phyloP scores from a whole-genome alignment of 2,113 vertebrate genomes.

The Dicentrarchus labrax region DNA sequence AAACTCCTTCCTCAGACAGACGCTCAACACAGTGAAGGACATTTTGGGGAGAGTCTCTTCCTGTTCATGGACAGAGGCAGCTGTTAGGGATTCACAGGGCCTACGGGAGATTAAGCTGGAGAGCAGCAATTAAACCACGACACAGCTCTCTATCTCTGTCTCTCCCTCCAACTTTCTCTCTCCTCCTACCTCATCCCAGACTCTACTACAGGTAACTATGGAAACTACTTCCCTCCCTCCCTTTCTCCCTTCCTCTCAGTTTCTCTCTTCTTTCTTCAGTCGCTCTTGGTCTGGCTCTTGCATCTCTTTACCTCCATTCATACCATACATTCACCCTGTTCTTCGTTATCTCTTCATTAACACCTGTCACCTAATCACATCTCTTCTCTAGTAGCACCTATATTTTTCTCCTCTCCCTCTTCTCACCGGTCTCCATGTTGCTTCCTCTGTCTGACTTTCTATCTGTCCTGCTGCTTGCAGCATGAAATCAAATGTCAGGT shows the following conservation, averaged over 20 bases:
- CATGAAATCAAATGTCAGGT: slow-evolving; percentile 64
- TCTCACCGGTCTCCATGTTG: neutral
- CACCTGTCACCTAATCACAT: neutral
- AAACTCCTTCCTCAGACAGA: slow-evolving; percentile 5
- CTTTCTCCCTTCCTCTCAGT: neutral
- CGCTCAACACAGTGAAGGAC: neutral
- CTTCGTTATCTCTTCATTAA: slow-evolving; percentile 44
- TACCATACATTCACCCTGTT: slow-evolving; percentile 1
- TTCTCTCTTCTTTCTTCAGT: slow-evolving; percentile 27
- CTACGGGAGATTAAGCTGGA: slow-evolving; percentile 62
- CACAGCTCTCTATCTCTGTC: slow-evolving; percentile 52
- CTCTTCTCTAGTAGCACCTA: neutral
- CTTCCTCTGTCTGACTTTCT: slow-evolving; percentile 26
- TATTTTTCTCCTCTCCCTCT: neutral
- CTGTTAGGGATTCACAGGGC: slow-evolving; percentile 49
- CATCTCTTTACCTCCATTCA: slow-evolving; percentile 28
- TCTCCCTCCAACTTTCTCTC: slow-evolving; percentile 36
- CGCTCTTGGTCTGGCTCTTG: slow-evolving; percentile 30
- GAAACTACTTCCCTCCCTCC: slow-evolving; percentile 60
- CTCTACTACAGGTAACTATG: slow-evolving; percentile 71
- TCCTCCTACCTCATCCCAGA: slow-evolving; percentile 40
- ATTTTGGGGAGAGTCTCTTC: neutral
- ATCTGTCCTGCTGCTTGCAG: slow-evolving; percentile 50
- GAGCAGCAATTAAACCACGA: slow-evolving; percentile 71
- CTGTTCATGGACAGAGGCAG: slow-evolving; percentile 17